These are phyloP conservation scores for Cossypha niveicapilla DNA, from an alignment of 2,797 vertebrate genomes.

Conservation along the genomic window DNA sequence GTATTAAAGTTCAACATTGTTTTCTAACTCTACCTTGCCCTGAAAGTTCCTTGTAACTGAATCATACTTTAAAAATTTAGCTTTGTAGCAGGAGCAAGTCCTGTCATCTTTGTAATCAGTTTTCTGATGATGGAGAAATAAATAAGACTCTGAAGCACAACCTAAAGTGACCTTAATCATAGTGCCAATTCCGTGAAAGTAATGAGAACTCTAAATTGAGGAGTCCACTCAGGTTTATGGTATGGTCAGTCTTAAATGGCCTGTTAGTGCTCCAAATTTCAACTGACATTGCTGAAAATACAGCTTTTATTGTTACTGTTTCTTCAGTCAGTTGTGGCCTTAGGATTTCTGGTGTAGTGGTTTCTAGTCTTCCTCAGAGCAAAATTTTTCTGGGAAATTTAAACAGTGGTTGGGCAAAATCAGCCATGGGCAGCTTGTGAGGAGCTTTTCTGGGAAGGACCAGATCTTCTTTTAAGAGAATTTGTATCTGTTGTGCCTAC, in stretches of 20 bases:
- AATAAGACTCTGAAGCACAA: background rate
- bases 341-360: background rate
- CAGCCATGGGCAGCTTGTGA: background rate
- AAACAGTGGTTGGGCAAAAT: fast-evolving
- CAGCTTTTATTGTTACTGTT: background rate
- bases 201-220: background rate
- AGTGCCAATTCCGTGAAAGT: background rate
- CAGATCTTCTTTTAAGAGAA: background rate
- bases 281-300: background rate
- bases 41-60: background rate
- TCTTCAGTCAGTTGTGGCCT: background rate
- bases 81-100: background rate
- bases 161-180: background rate
- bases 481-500: background rate
- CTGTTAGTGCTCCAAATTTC: background rate
- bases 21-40: background rate
- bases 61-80: background rate
- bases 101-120: background rate
- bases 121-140: background rate
- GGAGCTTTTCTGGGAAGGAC: background rate
- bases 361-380: background rate
- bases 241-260: background rate
- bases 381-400: background rate
- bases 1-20: background rate
- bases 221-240: background rate